A percentile compares a stretch with the other conserved stretches of the same genome.
Evolutionary conservation across 2,113 vertebrate genomes (phyloP).

Genomic region (Chloroceryle aenea): DNA sequence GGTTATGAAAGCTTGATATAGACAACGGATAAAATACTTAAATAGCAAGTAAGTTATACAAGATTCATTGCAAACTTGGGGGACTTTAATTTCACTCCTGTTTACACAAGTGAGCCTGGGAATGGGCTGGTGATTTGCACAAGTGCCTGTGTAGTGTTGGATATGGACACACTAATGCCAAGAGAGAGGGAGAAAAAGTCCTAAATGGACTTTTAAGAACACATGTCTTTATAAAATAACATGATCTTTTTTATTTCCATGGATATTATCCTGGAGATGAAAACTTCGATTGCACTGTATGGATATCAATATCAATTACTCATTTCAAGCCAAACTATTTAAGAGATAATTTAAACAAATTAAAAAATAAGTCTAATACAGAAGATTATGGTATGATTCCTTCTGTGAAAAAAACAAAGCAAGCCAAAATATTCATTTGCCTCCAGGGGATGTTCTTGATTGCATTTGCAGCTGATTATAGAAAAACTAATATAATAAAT

Average conservation of each 20-base stretch:
- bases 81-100: not conserved
- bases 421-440: not conserved
- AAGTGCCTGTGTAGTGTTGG: not conserved
- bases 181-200: not conserved
- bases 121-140: not conserved
- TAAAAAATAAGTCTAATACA: not conserved
- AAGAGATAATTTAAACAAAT: not conserved
- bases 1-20: not conserved
- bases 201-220: not conserved
- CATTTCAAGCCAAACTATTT: conserved; percentile 19
- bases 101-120: not conserved
- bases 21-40: not conserved
- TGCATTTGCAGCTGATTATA: not conserved
- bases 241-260: not conserved
- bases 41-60: not conserved
- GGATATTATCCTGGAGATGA: not conserved
- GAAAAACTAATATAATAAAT: conserved; percentile 10
- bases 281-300: conserved; percentile 16
- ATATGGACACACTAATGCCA: not conserved
- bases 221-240: not conserved
- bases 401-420: not conserved
- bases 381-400: not conserved
- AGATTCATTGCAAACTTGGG: not conserved
- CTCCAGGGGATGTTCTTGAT: not conserved
- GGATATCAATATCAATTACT: not conserved